A percentile compares a stretch with the other conserved stretches of the same genome.
phyloP scores from a whole-genome alignment of 2,888 invertebrate species.

The Nomada fabriciana region DNA sequence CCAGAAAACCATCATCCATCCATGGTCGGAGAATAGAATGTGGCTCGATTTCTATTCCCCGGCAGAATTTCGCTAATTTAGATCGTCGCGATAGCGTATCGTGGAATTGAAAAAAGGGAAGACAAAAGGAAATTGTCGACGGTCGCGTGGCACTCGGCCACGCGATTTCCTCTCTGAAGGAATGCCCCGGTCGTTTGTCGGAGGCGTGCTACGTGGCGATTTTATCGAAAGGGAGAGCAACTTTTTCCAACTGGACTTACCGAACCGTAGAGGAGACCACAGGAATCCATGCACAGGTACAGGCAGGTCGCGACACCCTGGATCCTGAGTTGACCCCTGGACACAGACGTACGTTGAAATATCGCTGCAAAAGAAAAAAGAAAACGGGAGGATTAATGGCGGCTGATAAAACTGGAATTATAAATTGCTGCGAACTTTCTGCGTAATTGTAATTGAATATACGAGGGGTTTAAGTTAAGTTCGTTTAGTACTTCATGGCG shows the following conservation, averaged over 20 bases:
- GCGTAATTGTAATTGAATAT: not conserved
- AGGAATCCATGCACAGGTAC: conserved; percentile 95
- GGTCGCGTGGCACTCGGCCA: conserved; percentile 60
- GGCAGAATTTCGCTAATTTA: conserved; percentile 45
- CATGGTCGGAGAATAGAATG: not conserved
- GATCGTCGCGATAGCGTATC: conserved; percentile 48
- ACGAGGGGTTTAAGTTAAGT: not conserved
- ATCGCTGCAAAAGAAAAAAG: conserved; percentile 87
- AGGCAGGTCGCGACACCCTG: conserved; percentile 95
- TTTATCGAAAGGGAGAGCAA: conserved; percentile 58
- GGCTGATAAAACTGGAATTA: too few relatives aligned
- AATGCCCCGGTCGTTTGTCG: conserved; percentile 25
- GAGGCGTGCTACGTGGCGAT: conserved; percentile 30
- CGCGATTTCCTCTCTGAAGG: conserved; percentile 33
- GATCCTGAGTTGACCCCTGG: conserved; percentile 93
- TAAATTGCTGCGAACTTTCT: too few relatives aligned
- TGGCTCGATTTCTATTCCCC: conserved; percentile 12
- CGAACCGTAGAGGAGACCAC: conserved; percentile 94
- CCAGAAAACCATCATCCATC: not conserved
- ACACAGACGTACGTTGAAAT: conserved; percentile 89
- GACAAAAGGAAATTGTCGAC: conserved; percentile 4
- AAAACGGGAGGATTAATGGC: not conserved
- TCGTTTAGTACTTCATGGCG: not conserved
- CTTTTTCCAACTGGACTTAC: conserved; percentile 86
- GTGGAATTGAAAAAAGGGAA: conserved; percentile 16